Percentiles rank a stretch among this genome's conserved stretches.
Evolutionary conservation across 2,797 vertebrate genomes (phyloP).

Genomic region (Oreonectes daqikongensis): DNA sequence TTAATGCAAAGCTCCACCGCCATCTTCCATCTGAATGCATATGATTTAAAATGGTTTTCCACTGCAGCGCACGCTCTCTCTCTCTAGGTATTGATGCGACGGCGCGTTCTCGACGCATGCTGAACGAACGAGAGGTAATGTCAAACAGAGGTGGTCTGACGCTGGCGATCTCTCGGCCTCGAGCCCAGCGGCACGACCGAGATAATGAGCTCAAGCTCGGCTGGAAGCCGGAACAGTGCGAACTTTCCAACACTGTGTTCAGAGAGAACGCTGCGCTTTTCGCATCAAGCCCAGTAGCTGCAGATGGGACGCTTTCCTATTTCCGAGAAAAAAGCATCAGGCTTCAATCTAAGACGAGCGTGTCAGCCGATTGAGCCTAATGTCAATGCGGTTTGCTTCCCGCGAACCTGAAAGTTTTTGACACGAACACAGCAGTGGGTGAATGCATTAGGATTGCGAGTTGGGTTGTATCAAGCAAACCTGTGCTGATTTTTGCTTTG

Average conservation of each 20-base stretch:
- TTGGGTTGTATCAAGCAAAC: background rate
- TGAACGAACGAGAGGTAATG: conserved; percentile 32
- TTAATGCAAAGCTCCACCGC: conserved; percentile 20
- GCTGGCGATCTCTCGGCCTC: conserved; percentile 6
- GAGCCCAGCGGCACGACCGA: background rate
- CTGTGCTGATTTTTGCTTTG: background rate
- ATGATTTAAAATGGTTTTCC: conserved; percentile 31
- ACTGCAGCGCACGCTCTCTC: background rate
- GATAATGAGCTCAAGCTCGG: conserved; percentile 36
- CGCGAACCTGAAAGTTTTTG: conserved; percentile 19
- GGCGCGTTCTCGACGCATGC: background rate
- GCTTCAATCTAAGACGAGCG: conserved; percentile 1
- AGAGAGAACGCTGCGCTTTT: conserved; percentile 25
- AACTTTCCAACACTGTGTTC: conserved; percentile 14
- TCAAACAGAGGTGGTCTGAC: conserved; percentile 40
- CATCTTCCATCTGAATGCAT: conserved; percentile 31
- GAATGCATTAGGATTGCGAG: background rate
- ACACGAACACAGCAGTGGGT: background rate
- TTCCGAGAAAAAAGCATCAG: conserved; percentile 6
- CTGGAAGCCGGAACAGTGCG: conserved; percentile 13
- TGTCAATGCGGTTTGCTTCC: conserved; percentile 15
- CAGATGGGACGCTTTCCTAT: background rate
- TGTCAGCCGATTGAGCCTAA: conserved; percentile 10
- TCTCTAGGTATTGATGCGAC: conserved; percentile 21
- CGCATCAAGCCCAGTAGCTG: conserved; percentile 28